Percentiles rank a stretch among this genome's conserved stretches.
phyloP scores from a whole-genome alignment of 2,113 vertebrate genomes.

The Arizona elegans region DNA sequence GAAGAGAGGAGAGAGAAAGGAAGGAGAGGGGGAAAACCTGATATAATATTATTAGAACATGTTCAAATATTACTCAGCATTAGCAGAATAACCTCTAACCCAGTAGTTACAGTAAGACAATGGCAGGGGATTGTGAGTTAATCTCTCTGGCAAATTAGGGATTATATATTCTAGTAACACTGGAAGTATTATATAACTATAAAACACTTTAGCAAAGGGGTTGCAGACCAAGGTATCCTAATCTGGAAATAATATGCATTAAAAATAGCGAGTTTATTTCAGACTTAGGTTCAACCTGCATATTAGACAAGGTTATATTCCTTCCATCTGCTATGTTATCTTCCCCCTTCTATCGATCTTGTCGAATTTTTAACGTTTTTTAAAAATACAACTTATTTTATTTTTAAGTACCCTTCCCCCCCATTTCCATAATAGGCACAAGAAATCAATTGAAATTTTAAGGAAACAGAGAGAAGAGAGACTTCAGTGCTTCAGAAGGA shows the following conservation, averaged over 20 bases:
- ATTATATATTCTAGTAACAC: background rate
- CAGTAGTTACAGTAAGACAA: background rate
- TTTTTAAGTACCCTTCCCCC: background rate
- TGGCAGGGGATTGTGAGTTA: background rate
- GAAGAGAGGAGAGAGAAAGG: background rate
- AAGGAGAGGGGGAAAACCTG: too few species aligned
- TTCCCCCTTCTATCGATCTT: background rate
- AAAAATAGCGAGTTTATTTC: background rate
- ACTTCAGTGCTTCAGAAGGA: conserved; percentile 74
- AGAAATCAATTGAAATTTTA: conserved; percentile 77
- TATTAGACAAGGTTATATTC: background rate
- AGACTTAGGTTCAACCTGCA: background rate
- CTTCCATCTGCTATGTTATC: conserved; percentile 11
- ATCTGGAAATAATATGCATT: background rate
- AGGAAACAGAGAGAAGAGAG: conserved; percentile 76
- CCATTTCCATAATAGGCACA: conserved; percentile 67
- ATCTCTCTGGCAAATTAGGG: background rate
- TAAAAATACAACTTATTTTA: background rate
- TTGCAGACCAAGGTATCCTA: background rate
- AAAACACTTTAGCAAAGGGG: background rate
- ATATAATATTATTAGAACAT: background rate
- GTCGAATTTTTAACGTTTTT: background rate
- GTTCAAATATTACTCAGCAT: background rate
- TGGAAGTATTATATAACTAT: background rate
- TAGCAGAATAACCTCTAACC: background rate